Percentiles rank a stretch among this genome's conserved stretches.
Conservation (phyloP, 1,140 invertebrate genomes). For the Melipona quadrifasciata region DNA sequence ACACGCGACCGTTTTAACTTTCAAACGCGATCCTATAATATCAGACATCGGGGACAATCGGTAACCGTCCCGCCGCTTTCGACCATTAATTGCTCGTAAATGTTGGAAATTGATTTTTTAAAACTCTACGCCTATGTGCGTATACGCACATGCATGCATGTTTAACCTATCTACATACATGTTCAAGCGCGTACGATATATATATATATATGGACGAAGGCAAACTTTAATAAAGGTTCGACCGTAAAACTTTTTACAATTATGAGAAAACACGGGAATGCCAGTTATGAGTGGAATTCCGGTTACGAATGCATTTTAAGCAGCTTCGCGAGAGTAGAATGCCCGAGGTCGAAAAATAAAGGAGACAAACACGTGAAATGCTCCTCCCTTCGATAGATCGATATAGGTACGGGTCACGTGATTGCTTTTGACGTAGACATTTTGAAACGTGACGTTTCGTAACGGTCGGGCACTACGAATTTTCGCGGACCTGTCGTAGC, state of each 20-base stretch:
- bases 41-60: slow-evolving; percentile 34
- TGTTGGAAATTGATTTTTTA: slow-evolving; percentile 53
- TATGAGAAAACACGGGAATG: slow-evolving; percentile 35
- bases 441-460: neutral
- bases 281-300: slow-evolving; percentile 17
- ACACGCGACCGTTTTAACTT: slow-evolving; percentile 39
- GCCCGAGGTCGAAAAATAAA: neutral
- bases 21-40: slow-evolving; percentile 49
- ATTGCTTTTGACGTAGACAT: neutral
- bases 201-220: neutral
- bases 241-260: slow-evolving; percentile 41
- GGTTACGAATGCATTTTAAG: slow-evolving; percentile 37
- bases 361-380: neutral
- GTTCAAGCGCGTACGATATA: neutral
- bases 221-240: slow-evolving; percentile 33
- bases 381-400: neutral
- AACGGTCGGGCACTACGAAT: neutral
- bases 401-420: neutral
- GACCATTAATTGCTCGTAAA: slow-evolving; percentile 44
- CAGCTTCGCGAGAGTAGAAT: neutral
- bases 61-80: slow-evolving; percentile 29
- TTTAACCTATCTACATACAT: neutral
- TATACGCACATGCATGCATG: neutral
- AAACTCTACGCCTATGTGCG: neutral
- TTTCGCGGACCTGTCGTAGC: neutral